Conservation (phyloP, 2,113 vertebrate genomes). For the Gallinago undulata region DNA sequence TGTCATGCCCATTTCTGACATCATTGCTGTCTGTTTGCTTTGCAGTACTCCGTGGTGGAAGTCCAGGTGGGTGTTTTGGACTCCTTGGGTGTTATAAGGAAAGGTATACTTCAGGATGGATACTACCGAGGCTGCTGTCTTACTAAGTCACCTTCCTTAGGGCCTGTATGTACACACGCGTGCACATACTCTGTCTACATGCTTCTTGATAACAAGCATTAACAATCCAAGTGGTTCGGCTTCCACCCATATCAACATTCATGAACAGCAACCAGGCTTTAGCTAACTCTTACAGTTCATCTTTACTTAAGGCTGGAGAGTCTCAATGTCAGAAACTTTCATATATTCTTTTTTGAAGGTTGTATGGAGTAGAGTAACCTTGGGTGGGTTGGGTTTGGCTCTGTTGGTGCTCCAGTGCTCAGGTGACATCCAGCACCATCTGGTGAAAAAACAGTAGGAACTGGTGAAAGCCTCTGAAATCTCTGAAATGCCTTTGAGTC, state of each 20-base stretch:
- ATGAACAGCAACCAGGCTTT: background rate
- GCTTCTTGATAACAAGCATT: background rate
- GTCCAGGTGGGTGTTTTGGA: constrained; percentile 47
- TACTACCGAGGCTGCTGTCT: background rate
- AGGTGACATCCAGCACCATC: background rate
- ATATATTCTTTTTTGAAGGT: background rate
- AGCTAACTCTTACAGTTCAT: background rate
- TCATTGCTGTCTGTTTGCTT: constrained; percentile 22
- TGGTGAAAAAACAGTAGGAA: background rate
- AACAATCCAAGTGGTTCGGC: background rate
- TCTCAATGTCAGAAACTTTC: background rate
- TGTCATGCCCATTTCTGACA: background rate
- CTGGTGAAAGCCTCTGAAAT: background rate
- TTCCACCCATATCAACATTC: background rate
- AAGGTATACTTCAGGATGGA: background rate
- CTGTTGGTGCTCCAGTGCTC: background rate
- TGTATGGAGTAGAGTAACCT: background rate
- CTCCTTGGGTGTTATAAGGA: background rate
- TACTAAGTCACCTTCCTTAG: background rate
- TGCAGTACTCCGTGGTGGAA: constrained; percentile 54
- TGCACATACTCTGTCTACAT: background rate
- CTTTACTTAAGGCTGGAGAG: background rate
- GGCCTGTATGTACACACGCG: background rate
- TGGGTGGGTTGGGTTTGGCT: background rate
- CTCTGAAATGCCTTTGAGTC: background rate